Percentiles rank a stretch among this genome's conserved stretches.
phyloP scores from a whole-genome alignment of 1,140 invertebrate genomes.

The Zeugodacus cucurbitae region DNA sequence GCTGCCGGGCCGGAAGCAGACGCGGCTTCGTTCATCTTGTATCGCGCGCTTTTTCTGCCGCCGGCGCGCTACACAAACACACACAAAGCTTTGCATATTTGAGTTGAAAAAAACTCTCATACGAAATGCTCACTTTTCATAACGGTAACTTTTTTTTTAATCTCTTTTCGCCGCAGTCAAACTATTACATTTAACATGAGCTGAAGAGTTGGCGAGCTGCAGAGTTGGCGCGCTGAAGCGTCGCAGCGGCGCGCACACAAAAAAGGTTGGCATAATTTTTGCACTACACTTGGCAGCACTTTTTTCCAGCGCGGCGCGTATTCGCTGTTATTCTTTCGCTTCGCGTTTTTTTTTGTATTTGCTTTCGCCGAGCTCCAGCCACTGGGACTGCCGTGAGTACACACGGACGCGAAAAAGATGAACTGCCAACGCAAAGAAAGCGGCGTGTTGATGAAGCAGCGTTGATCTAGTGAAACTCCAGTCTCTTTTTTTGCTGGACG shows the following conservation, averaged over 20 bases:
- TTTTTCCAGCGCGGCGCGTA: neutral
- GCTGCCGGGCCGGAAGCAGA: neutral
- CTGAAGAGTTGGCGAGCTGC: neutral
- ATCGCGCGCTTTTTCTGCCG: neutral
- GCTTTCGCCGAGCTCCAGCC: neutral
- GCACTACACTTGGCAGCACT: neutral
- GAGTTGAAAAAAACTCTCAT: neutral
- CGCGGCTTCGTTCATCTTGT: neutral
- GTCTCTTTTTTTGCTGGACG: neutral
- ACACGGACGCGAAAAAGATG: neutral
- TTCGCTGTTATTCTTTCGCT: neutral
- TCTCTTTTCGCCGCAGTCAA: neutral
- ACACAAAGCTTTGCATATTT: neutral
- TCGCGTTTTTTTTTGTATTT: neutral
- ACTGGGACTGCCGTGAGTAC: neutral
- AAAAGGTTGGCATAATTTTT: slow-evolving; percentile 33
- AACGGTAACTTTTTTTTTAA: neutral
- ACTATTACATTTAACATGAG: slow-evolving; percentile 37
- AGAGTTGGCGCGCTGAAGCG: neutral
- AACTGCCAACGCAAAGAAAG: slow-evolving; percentile 11
- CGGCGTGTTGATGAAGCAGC: slow-evolving; percentile 1
- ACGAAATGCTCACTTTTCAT: slow-evolving; percentile 8
- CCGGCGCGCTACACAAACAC: neutral
- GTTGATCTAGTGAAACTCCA: neutral
- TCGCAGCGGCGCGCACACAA: neutral